Evolutionary conservation across 2,113 vertebrate species (phyloP).

Genomic region (Salvator merianae): DNA sequence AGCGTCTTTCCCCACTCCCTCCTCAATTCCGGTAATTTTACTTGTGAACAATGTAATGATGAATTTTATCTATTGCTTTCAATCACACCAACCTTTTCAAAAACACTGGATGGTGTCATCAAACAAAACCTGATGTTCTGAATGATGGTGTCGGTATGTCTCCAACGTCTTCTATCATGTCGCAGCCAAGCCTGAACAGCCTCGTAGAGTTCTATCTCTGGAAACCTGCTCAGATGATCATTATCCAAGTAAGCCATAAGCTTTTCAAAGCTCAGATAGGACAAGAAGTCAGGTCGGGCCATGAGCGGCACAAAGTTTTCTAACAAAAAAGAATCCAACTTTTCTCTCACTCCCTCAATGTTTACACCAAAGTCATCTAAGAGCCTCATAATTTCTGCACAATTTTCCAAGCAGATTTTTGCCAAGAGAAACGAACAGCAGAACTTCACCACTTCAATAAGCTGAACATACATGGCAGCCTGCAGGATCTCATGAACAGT

Average conservation of each 20-base stretch:
- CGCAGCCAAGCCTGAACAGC: constrained; percentile 96
- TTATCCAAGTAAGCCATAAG: constrained; percentile 95
- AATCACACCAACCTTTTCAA: constrained; percentile 93
- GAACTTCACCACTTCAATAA: constrained; percentile 98
- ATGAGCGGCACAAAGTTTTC: constrained; percentile 99
- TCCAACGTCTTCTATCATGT: constrained; percentile 97
- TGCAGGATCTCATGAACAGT: constrained; percentile 98
- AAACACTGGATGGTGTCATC: constrained; percentile 97
- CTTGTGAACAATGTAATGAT: constrained; percentile 67
- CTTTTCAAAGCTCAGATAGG: constrained; percentile 97
- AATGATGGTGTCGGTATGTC: constrained; percentile 96
- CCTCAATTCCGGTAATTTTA: constrained; percentile 57
- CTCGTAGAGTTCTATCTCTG: constrained; percentile 97
- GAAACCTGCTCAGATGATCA: constrained; percentile 93
- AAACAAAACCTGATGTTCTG: constrained; percentile 98
- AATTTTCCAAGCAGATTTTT: constrained; percentile 99
- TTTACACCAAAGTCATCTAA: constrained; percentile 99
- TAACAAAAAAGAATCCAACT: constrained; percentile 92
- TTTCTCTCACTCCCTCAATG: constrained; percentile 97
- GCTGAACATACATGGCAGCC: constrained; percentile 99
- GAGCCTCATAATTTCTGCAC: constrained; percentile 97
- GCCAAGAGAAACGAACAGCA: constrained; percentile 98
- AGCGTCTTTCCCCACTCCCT: constrained; percentile 55
- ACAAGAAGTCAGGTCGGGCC: constrained; percentile 95
- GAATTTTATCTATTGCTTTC: constrained; percentile 77